A percentile compares a stretch with the other conserved stretches of the same genome.
Evolutionary conservation across 1,140 invertebrate species (phyloP).

Genomic region (Wasmannia auropunctata): DNA sequence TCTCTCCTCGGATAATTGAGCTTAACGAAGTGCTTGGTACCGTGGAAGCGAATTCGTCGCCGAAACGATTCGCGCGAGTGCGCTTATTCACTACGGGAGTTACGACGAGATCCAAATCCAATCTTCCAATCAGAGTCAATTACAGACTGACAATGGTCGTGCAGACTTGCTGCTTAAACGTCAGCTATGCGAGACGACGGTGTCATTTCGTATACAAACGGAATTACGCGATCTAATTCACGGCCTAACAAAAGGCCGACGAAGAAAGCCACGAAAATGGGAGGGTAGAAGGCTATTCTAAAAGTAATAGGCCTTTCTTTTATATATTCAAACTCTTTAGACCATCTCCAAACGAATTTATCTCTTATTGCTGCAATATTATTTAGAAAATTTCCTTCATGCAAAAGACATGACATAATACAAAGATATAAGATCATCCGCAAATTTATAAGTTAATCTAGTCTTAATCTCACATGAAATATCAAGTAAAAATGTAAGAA

Average conservation of each 20-base stretch:
- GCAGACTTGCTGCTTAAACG: constrained; percentile 79
- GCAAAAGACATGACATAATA: not conserved
- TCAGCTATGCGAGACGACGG: constrained; percentile 82
- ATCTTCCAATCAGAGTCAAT: constrained; percentile 86
- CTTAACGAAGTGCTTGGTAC: constrained; percentile 82
- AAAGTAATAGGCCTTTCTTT: constrained; percentile 61
- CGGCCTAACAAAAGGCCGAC: constrained; percentile 82
- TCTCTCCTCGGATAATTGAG: constrained; percentile 78
- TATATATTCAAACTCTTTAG: constrained; percentile 64
- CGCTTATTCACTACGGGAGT: constrained; percentile 47
- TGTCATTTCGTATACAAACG: constrained; percentile 85
- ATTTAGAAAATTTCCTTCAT: not conserved
- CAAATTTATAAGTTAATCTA: not conserved
- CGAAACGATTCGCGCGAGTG: constrained; percentile 64
- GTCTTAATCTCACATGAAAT: not conserved
- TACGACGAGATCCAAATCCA: constrained; percentile 83
- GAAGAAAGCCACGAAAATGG: constrained; percentile 79
- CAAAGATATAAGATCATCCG: not conserved
- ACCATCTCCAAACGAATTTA: constrained; percentile 31
- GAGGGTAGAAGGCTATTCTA: constrained; percentile 71
- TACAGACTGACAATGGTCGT: constrained; percentile 82
- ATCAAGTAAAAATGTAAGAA: constrained; percentile 7
- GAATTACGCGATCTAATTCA: constrained; percentile 85
- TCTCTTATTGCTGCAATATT: not conserved
- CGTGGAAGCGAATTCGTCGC: constrained; percentile 78